Percentiles rank a stretch among this genome's conserved stretches.
phyloP scores from a whole-genome alignment of 2,797 vertebrate genomes.

The Oreochromis mossambicus region DNA sequence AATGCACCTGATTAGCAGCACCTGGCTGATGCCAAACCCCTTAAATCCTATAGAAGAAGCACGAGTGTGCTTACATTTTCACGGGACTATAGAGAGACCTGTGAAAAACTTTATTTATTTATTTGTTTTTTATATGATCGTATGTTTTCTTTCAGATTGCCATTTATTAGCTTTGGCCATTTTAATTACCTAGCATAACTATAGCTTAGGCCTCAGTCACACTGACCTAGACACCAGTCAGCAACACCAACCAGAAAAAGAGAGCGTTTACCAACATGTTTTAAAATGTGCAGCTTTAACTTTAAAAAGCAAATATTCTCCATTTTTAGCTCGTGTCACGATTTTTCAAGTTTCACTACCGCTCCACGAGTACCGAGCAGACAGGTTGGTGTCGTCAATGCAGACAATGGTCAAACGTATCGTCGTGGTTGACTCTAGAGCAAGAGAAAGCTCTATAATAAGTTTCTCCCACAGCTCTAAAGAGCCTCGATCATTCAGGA shows the following conservation, averaged over 20 bases:
- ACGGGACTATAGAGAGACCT: background rate
- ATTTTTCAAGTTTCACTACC: background rate
- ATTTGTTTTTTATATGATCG: background rate
- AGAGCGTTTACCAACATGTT: accelerated
- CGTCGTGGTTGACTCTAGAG: background rate
- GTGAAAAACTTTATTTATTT: background rate
- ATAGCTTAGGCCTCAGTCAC: background rate
- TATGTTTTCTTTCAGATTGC: background rate
- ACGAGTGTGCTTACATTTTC: background rate
- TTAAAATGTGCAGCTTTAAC: background rate
- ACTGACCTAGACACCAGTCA: background rate
- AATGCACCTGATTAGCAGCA: background rate
- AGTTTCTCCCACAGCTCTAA: background rate
- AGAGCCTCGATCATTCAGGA: background rate
- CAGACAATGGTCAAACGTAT: accelerated
- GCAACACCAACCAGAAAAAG: background rate
- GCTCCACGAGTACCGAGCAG: accelerated
- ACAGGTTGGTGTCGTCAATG: background rate
- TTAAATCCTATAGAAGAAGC: background rate
- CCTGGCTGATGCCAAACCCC: background rate
- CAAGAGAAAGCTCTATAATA: background rate
- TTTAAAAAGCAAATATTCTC: background rate
- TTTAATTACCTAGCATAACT: accelerated
- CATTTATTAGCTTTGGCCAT: background rate
- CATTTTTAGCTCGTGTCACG: accelerated